phyloP scores from a whole-genome alignment of 92 coral and sea anemone species.

The Montipora capitata region DNA sequence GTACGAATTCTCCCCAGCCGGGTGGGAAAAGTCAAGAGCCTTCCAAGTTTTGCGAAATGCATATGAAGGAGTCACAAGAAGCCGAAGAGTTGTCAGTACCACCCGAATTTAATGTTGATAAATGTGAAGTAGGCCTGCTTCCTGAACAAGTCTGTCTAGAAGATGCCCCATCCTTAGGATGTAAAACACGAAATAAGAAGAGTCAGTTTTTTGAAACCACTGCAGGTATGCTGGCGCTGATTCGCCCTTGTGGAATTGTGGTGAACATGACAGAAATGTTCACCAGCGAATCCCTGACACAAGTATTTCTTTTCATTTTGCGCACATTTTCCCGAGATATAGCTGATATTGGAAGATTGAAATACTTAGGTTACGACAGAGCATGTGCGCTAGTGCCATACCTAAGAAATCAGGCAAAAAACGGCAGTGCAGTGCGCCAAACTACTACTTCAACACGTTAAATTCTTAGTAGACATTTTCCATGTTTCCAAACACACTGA shows the following conservation, averaged over 20 bases:
- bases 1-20: slow-evolving; percentile 58
- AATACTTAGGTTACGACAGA: slow-evolving; percentile 77
- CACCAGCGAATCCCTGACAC: slow-evolving; percentile 78
- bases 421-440: slow-evolving; percentile 79
- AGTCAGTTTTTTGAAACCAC: slow-evolving; percentile 69
- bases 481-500: slow-evolving; percentile 85
- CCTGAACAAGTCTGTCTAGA: too few relatives aligned
- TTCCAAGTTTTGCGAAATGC: slow-evolving; percentile 70
- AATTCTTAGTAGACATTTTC: slow-evolving; percentile 81
- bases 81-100: slow-evolving; percentile 16
- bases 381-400: slow-evolving; percentile 79
- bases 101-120: slow-evolving; percentile 33
- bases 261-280: slow-evolving; percentile 86
- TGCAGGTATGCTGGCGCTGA: slow-evolving; percentile 80
- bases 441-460: slow-evolving; percentile 60
- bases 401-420: slow-evolving; percentile 68
- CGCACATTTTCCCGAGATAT: slow-evolving; percentile 57
- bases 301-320: slow-evolving; percentile 72
- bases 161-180: too few relatives aligned
- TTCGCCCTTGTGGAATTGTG: slow-evolving; percentile 75
- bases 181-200: too few relatives aligned
- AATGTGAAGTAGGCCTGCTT: too few relatives aligned
- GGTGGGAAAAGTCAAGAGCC: slow-evolving; percentile 76
- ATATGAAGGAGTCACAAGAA: slow-evolving; percentile 11
- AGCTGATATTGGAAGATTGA: slow-evolving; percentile 56